phyloP scores from a whole-genome alignment of 2,888 invertebrate species.

The Drosophila borealis region DNA sequence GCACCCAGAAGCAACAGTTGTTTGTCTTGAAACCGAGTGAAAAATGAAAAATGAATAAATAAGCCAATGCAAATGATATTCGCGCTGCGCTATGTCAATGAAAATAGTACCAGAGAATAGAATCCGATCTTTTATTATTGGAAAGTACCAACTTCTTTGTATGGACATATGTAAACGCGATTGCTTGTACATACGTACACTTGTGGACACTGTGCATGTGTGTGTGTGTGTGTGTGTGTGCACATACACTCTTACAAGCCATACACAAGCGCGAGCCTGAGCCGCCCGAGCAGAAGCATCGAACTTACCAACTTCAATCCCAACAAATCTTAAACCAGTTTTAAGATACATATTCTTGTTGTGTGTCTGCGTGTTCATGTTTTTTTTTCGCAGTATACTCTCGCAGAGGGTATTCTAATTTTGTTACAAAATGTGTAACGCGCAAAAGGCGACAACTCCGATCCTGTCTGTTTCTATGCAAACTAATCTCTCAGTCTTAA shows the following conservation, averaged over 20 bases:
- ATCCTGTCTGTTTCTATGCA: no score
- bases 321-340: constrained; percentile 76
- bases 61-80: constrained; percentile 45
- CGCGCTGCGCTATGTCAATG: constrained; percentile 38
- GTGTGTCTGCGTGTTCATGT: constrained; percentile 42
- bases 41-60: constrained; percentile 15
- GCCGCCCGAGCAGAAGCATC: constrained; percentile 50
- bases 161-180: constrained; percentile 40
- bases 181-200: constrained; percentile 33
- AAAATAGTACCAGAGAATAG: constrained; percentile 33
- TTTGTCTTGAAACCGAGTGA: constrained; percentile 22
- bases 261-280: constrained; percentile 39
- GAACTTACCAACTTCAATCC: constrained; percentile 70
- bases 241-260: constrained; percentile 22
- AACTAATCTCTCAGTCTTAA: no score
- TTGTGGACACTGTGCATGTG: neutral
- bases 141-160: constrained; percentile 62
- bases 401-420: neutral
- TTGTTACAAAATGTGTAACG: neutral
- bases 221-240: constrained; percentile 17
- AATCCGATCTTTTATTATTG: constrained; percentile 62
- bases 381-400: constrained; percentile 62
- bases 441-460: neutral
- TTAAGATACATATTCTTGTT: constrained; percentile 74
- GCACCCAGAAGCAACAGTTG: constrained; percentile 53